Evolutionary conservation across 2,797 vertebrate species (phyloP), one percentile per base, ranked within the genome.

Genomic region (Peromyscus attwateri): DNA sequence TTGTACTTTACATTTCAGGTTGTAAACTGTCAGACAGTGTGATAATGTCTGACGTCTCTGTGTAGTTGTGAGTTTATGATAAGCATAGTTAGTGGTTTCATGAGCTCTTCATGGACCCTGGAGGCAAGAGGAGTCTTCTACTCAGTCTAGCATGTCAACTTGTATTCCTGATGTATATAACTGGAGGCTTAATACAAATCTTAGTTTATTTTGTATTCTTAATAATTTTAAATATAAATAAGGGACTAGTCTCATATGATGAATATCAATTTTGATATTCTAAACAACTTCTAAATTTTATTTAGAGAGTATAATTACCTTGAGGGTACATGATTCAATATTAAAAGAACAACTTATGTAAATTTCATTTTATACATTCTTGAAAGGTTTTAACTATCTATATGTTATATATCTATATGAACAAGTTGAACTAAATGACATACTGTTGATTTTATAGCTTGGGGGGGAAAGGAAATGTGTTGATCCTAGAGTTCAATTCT

Each of bases 241-340:
- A 84, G 90, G 19, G 6, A 91, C 66, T 77, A 52, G 68, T 85
- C 64, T 37, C 2, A 5, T 49, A 0, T 34, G 46, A 46, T 68
- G 2, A 84, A 52, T 81, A 95, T 93, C 23, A 13, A 37, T 73
- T 85, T 91, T 70, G 12, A 29, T 43, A 83, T 43, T 64, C 25
- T 43, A 93, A 89, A 57, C 17, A n/a, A 34, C 70, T 87, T 95
- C 5, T 76, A 31, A 76, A 49, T 77, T 87, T 89, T 68, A 49
- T 52, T 13, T 55, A 73, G 23, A 60, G 43, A 52, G 68, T 64
- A 34, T 49, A 34, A 83, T 73, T 82, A 23, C 3, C 1, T 37
- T 71, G 17, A 76, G 17, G 37, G 3, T 2, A 60, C 40, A 79
- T 81, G 19, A 34, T 80, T 87, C 92, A 91, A 55, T 88, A 73